These are phyloP conservation scores for Embiotoca jacksoni DNA, from an alignment of 2,113 vertebrate genomes.

Conservation along the genomic window DNA sequence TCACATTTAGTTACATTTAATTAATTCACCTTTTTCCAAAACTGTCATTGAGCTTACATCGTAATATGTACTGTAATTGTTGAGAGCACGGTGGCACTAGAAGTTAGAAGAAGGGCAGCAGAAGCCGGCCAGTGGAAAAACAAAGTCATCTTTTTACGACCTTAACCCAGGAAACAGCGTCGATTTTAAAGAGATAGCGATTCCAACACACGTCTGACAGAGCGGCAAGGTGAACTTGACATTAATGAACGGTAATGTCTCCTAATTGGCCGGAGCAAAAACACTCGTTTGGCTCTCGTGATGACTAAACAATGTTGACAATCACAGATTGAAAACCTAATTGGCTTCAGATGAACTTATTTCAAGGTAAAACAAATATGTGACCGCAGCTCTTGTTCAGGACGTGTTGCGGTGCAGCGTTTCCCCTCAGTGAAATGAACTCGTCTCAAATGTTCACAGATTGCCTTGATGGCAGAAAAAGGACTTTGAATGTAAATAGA, in stretches of 20 bases:
- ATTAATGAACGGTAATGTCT: slow-evolving; percentile 73
- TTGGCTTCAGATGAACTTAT: slow-evolving; percentile 60
- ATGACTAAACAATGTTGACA: slow-evolving; percentile 67
- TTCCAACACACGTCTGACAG: slow-evolving; percentile 68
- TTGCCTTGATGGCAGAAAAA: slow-evolving; percentile 70
- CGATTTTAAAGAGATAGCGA: slow-evolving; percentile 40
- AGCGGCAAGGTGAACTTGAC: slow-evolving; percentile 74
- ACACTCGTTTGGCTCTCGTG: slow-evolving; percentile 61
- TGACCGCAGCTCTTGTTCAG: slow-evolving; percentile 25
- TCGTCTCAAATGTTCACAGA: slow-evolving; percentile 59
- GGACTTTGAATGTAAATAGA: slow-evolving; percentile 48
- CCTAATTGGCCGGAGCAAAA: slow-evolving; percentile 66
- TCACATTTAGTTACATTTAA: slow-evolving; percentile 77
- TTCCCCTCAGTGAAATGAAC: slow-evolving; percentile 25
- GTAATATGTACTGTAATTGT: slow-evolving; percentile 38
- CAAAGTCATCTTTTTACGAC: slow-evolving; percentile 41
- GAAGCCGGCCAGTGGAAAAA: slow-evolving; percentile 27
- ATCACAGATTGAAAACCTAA: slow-evolving; percentile 65
- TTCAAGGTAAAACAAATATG: slow-evolving; percentile 57
- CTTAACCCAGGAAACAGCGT: slow-evolving; percentile 32
- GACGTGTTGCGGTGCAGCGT: slow-evolving; percentile 34
- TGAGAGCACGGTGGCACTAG: slow-evolving; percentile 55
- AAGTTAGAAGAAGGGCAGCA: slow-evolving; percentile 45
- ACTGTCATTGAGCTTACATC: slow-evolving; percentile 57
- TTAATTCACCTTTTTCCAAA: slow-evolving; percentile 63